Base-by-base conservation (phyloP, 1,140 invertebrate genomes). In the Euglossa dilemma region DNA sequence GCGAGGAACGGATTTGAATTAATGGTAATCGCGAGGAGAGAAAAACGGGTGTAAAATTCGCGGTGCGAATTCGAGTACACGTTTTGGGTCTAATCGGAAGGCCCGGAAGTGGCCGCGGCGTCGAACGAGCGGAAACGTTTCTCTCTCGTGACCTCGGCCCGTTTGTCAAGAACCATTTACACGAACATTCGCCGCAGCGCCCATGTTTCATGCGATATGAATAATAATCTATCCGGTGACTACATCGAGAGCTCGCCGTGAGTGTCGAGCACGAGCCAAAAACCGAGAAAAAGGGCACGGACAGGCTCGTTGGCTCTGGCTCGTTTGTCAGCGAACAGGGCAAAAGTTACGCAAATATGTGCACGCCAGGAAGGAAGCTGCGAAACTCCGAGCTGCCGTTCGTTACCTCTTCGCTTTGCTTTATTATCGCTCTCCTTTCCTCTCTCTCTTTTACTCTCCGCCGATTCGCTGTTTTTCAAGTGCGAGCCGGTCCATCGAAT, bases 131-230 rank as follows among this genome's bases (percentile, higher is more conserved):
- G 67, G 50, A 50, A 61, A 64, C 56, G 54, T 84, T 63, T 50
- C 66, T 80, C n/a, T n/a, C 54, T 56, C 56, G 78, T 70, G 75
- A 83, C 64, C 72, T 87, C 50, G 45, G 63, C 36, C 57, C 76
- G 57, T 75, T 84, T 57, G 43, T 83, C 69, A 54, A 43, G 63
- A 64, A 64, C 61, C 69, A 74, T 86, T 88, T 64, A 74, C 86
- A 78, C 77, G 70, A 88, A 87, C 47, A 82, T 90, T 92, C 92
- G 89, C 91, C 92, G 92, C 92, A 93, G 91, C 92, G 91, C 92
- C 92, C 92, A 90, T 92, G 86, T 92, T 92, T 93, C 92, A 93
- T 93, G 92, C 92, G 92, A 91, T 92, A 92, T 93, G 90, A 91
- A 93, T 93, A 88, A 90, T 92, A 92, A 92, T 92, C 87, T 90